These are phyloP conservation scores for Erpetoichthys calabaricus DNA, from an alignment of 2,797 vertebrate genomes.

Conservation along the genomic window DNA sequence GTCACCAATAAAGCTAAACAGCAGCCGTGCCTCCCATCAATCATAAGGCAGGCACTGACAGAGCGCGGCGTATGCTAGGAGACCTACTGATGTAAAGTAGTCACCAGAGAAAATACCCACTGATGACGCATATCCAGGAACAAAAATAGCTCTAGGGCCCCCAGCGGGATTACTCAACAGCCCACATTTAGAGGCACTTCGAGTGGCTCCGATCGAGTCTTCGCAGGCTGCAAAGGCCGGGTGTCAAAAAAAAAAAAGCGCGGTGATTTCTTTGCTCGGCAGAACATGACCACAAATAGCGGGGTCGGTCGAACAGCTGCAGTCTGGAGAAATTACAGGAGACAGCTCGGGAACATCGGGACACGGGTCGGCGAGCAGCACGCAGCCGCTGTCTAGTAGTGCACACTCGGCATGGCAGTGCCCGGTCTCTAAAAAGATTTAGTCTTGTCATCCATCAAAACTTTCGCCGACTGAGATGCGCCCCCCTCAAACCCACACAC, in stretches of 20 bases:
- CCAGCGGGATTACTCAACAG: conserved; percentile 92
- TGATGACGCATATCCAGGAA: conserved; percentile 97
- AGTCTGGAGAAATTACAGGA: conserved; percentile 2
- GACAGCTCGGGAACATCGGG: not conserved
- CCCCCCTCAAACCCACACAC: no score
- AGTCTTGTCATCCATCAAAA: no score
- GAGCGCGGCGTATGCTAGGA: conserved; percentile 74
- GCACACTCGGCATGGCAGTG: no score
- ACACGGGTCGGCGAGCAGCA: no score
- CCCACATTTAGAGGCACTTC: conserved; percentile 90
- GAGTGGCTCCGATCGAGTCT: conserved; percentile 50
- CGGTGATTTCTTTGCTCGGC: conserved; percentile 30
- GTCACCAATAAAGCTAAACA: conserved; percentile 52
- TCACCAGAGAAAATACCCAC: conserved; percentile 99
- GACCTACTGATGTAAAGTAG: conserved; percentile 95
- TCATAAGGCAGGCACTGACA: conserved; percentile 74
- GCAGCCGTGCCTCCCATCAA: conserved; percentile 77
- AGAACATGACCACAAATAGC: conserved; percentile 45
- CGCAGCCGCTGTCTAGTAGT: conserved; percentile 9
- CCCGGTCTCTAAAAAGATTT: no score
- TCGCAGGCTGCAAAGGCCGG: conserved; percentile 22
- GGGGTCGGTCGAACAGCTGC: conserved; percentile 18
- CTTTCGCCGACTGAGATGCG: no score
- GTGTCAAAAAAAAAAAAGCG: not conserved
- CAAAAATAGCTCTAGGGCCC: conserved; percentile 96